These are phyloP conservation scores for Trematomus loennbergii DNA, from an alignment of 2,113 vertebrate genomes.

Conservation along the genomic window DNA sequence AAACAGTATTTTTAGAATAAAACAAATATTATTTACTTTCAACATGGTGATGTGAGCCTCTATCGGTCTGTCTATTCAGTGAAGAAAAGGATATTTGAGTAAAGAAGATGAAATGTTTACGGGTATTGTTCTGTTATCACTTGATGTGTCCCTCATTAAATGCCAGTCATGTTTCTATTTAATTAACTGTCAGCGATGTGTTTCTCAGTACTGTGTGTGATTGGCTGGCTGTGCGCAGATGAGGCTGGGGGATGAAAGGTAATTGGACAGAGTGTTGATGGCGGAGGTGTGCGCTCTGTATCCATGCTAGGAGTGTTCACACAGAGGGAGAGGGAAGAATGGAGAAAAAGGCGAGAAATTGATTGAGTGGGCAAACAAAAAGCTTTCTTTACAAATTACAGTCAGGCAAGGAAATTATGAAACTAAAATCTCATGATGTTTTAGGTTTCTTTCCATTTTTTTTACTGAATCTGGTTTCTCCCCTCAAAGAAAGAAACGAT, in stretches of 20 bases:
- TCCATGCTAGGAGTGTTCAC: slow-evolving; percentile 80
- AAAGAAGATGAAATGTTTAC: slow-evolving; percentile 29
- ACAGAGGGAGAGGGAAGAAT: slow-evolving; percentile 57
- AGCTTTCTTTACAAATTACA: slow-evolving; percentile 22
- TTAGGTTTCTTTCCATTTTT: not conserved
- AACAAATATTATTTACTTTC: not conserved
- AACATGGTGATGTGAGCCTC: not conserved
- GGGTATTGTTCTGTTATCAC: slow-evolving; percentile 56
- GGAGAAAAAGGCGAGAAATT: slow-evolving; percentile 46
- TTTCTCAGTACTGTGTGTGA: slow-evolving; percentile 55
- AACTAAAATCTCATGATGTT: not conserved
- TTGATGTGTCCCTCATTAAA: slow-evolving; percentile 74
- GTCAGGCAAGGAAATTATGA: slow-evolving; percentile 2
- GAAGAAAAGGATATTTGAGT: not conserved
- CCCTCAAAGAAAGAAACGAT: slow-evolving; percentile 21
- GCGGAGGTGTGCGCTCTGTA: slow-evolving; percentile 80
- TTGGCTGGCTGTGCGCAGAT: slow-evolving; percentile 67
- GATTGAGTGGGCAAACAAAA: slow-evolving; percentile 27
- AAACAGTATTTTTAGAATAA: not conserved
- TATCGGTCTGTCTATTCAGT: slow-evolving; percentile 23
- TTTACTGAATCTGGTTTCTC: not conserved
- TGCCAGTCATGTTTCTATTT: slow-evolving; percentile 80
- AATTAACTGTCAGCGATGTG: slow-evolving; percentile 75
- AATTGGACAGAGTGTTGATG: slow-evolving; percentile 81
- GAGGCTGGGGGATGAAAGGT: slow-evolving; percentile 72